phyloP scores from a whole-genome alignment of 2,888 invertebrate genomes.

The Drosophila parthenogenetica region DNA sequence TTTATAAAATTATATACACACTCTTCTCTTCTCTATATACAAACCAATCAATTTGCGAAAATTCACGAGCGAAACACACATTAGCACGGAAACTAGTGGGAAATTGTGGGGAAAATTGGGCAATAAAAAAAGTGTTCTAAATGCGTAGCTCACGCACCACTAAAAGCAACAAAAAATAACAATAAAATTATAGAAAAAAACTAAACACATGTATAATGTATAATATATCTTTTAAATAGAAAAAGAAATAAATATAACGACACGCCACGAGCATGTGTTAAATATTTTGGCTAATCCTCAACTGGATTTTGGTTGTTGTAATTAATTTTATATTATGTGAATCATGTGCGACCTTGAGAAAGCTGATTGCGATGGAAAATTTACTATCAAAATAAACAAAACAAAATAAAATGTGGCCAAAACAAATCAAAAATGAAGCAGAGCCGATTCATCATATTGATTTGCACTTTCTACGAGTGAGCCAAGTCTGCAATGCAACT shows the following conservation, averaged over 20 bases:
- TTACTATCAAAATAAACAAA: slow-evolving; percentile 13
- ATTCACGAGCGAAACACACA: slow-evolving; percentile 35
- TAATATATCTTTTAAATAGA: background rate
- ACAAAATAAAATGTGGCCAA: background rate
- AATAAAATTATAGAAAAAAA: slow-evolving; percentile 13
- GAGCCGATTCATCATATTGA: slow-evolving; percentile 27
- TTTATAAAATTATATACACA: slow-evolving; percentile 15
- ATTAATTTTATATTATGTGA: slow-evolving; percentile 43
- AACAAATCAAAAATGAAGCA: slow-evolving; percentile 6
- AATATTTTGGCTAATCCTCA: slow-evolving; percentile 26
- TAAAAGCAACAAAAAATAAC: slow-evolving; percentile 13
- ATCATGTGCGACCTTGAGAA: slow-evolving; percentile 70
- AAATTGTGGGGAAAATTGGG: slow-evolving; percentile 21
- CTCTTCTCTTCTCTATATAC: slow-evolving; percentile 25
- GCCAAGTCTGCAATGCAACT: slow-evolving; percentile 38
- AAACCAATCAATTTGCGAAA: slow-evolving; percentile 34
- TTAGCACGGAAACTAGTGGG: slow-evolving; percentile 33
- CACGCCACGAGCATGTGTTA: slow-evolving; percentile 41
- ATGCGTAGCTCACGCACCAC: slow-evolving; percentile 19
- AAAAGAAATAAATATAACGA: slow-evolving; percentile 14
- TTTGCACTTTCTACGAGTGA: slow-evolving; percentile 44
- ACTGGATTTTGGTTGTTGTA: slow-evolving; percentile 31
- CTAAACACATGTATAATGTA: background rate
- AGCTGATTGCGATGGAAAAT: background rate
- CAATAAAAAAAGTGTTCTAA: slow-evolving; percentile 45